Evolutionary conservation across 1,140 invertebrate genomes (phyloP), one percentile per base, ranked within the genome.

Genomic region (Thaumatotibia leucotreta): DNA sequence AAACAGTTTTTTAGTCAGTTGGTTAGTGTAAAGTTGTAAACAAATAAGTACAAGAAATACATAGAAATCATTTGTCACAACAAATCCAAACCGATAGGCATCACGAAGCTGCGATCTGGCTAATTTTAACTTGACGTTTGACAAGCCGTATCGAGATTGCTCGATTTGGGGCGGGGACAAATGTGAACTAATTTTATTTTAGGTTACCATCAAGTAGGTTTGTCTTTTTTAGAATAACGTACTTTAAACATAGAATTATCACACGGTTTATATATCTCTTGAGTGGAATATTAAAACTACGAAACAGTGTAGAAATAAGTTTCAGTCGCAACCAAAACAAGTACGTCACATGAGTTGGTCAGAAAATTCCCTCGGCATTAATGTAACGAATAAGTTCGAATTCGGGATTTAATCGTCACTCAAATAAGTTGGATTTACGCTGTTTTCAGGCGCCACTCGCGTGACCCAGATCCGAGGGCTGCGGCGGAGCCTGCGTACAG

Each of bases 301-400:
- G n/a, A n/a, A n/a, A n/a, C n/a, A n/a, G n/a, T n/a, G n/a, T n/a
- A n/a, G n/a, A n/a, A n/a, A n/a, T n/a, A n/a, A n/a, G n/a, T n/a
- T n/a, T n/a, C n/a, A n/a, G n/a, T n/a, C n/a, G n/a, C n/a, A n/a
- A n/a, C n/a, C n/a, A n/a, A n/a, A n/a, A n/a, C n/a, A n/a, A n/a
- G n/a, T 73, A 74, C 17, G 9, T 8, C 22, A 24, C 4, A 54
- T 5, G 2, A 49, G 29, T 63, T 64, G 39, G 70, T 69, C 77
- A 83, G 81, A 74, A 83, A 83, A 80, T 76, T 70, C 65, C 70
- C 61, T 61, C 71, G 64, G 65, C 67, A 67, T 79, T 70, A 69
- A 61, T 68, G 49, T 49, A 66, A 65, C 68, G 68, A 80, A 68
- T 68, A 58, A 65, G 39, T 33, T 62, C 14, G 27, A 45, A 10